These are phyloP conservation scores for Drosophila vallismaia DNA, from an alignment of 2,888 invertebrate genomes.

Conservation along the genomic window DNA sequence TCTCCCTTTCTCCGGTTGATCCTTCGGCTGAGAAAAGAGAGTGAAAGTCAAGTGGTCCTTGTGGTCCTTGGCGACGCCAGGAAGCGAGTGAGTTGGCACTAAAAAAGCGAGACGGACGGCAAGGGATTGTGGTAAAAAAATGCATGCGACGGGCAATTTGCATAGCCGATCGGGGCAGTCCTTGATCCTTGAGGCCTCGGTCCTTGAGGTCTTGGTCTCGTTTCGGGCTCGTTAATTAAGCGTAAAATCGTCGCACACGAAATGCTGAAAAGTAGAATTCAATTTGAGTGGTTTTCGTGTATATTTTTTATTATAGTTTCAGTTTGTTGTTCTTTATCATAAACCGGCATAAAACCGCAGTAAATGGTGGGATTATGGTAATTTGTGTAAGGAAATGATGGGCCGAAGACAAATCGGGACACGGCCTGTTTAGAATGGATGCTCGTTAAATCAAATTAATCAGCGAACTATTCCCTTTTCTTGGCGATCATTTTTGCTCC, in stretches of 20 bases:
- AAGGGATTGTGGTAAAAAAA: constrained; percentile 12
- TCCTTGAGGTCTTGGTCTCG: constrained; percentile 14
- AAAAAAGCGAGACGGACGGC: background rate
- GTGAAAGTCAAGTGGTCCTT: constrained; percentile 75
- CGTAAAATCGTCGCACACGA: constrained; percentile 68
- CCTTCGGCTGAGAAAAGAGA: constrained; percentile 29
- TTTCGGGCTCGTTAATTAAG: constrained; percentile 64
- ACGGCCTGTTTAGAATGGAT: constrained; percentile 55
- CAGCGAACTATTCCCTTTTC: constrained; percentile 38
- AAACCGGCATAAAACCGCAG: constrained; percentile 52
- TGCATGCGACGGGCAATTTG: constrained; percentile 58
- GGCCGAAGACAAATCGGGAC: constrained; percentile 32
- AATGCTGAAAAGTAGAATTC: constrained; percentile 57
- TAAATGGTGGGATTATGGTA: constrained; percentile 73
- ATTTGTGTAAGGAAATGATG: constrained; percentile 33
- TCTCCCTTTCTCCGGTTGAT: constrained; percentile 6
- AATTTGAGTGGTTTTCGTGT: constrained; percentile 65
- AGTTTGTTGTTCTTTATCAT: background rate
- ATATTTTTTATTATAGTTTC: constrained; percentile 13
- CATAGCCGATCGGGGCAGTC: constrained; percentile 49
- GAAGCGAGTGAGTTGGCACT: constrained; percentile 13
- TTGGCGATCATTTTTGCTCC: background rate
- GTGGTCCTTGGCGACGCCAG: constrained; percentile 66
- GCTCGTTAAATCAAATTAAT: constrained; percentile 74
- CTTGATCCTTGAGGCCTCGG: constrained; percentile 6